Evolutionary conservation across 2,113 vertebrate species (phyloP).

Genomic region (Lophochroa leadbeateri): DNA sequence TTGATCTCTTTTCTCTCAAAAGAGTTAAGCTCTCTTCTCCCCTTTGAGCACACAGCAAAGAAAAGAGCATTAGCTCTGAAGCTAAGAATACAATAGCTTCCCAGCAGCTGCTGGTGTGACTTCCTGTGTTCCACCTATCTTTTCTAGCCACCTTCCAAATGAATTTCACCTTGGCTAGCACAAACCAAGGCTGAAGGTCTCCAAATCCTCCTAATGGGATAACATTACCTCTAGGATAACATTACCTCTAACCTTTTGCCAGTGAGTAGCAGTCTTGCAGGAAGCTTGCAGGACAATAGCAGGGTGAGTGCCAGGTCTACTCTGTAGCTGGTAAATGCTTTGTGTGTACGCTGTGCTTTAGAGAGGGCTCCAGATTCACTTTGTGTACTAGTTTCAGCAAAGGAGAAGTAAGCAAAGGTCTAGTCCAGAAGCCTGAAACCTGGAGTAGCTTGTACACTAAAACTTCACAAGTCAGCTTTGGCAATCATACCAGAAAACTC

Average conservation of each 20-base stretch:
- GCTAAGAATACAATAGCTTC: not conserved
- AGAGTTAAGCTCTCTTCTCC: too few species aligned
- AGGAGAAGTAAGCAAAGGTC: not conserved
- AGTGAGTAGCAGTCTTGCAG: constrained; percentile 31
- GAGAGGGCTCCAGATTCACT: not conserved
- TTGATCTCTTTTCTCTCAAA: too few species aligned
- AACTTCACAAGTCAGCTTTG: not conserved
- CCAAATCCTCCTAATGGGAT: constrained; percentile 27
- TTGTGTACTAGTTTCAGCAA: not conserved
- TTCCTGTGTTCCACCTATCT: constrained; percentile 49
- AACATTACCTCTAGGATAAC: constrained; percentile 1
- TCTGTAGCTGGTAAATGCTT: not conserved
- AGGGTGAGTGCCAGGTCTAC: constrained; percentile 12
- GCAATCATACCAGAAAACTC: not conserved
- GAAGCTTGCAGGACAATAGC: constrained; percentile 54
- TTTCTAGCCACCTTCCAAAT: not conserved
- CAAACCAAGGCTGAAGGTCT: constrained; percentile 30
- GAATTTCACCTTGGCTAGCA: constrained; percentile 40
- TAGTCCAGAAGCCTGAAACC: not conserved
- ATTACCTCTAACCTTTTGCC: constrained; percentile 25
- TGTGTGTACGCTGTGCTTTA: not conserved
- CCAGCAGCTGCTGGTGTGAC: constrained; percentile 13
- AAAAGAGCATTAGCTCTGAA: not conserved
- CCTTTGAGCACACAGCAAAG: too few species aligned
- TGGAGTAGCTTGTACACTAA: not conserved